These are phyloP conservation scores for Aptenodytes forsteri DNA, from an alignment of 2,113 vertebrate genomes.

Conservation along the genomic window DNA sequence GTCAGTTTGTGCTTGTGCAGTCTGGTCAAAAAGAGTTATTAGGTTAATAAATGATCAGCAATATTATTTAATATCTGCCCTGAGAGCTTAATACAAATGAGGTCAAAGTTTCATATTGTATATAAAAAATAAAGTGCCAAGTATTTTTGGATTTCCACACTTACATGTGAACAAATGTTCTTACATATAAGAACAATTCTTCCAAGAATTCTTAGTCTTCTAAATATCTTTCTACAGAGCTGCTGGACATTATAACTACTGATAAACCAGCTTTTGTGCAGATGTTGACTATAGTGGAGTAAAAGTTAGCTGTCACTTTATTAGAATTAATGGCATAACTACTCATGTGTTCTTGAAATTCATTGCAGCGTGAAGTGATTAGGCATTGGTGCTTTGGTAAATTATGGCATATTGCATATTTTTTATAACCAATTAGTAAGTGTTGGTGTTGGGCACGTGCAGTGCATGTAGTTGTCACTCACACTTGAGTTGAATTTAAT, in stretches of 20 bases:
- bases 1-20: not conserved
- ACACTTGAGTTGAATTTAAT: not conserved
- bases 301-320: constrained; percentile 19
- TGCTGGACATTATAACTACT: not conserved
- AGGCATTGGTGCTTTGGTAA: constrained; percentile 41
- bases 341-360: constrained; percentile 38
- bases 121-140: not conserved
- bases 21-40: not conserved
- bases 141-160: not conserved
- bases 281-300: not conserved
- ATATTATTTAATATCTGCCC: not conserved
- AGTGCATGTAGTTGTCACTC: constrained; percentile 7
- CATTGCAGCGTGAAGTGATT: constrained; percentile 30
- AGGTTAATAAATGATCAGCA: not conserved
- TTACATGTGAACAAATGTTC: not conserved
- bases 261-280: not conserved
- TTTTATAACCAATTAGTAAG: constrained; percentile 26
- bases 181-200: not conserved
- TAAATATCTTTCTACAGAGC: not conserved
- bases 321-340: constrained; percentile 46
- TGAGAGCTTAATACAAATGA: not conserved
- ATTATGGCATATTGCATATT: not conserved
- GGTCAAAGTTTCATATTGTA: not conserved
- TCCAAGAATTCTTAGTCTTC: not conserved
- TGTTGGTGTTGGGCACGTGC: not conserved